Evolutionary conservation across 2,888 invertebrate genomes (phyloP).

Genomic region (Rhorus exstirpatorius): DNA sequence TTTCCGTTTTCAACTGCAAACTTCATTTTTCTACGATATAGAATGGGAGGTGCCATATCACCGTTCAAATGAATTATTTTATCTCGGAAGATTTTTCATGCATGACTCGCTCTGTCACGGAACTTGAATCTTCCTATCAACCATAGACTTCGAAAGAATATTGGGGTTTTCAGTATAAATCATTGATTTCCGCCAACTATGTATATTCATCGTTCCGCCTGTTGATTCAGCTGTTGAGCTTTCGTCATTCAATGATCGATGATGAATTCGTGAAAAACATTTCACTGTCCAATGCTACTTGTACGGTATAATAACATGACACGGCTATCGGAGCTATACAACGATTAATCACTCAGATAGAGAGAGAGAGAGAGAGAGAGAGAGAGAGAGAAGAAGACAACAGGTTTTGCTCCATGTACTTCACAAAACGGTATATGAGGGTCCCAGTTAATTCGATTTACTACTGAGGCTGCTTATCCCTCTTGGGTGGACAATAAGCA

Average conservation of each 20-base stretch:
- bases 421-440: background rate
- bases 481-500: background rate
- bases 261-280: background rate
- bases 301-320: background rate
- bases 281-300: background rate
- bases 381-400: background rate
- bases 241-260: constrained; percentile 38
- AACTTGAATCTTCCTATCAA: background rate
- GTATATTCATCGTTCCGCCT: constrained; percentile 8
- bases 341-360: constrained; percentile 1
- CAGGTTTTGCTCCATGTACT: background rate
- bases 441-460: background rate
- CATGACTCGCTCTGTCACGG: background rate
- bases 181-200: background rate
- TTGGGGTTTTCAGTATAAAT: background rate
- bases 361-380: background rate
- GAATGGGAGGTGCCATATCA: background rate
- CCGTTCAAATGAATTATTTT: background rate
- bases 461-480: background rate
- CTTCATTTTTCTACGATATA: background rate
- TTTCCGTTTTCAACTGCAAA: background rate
- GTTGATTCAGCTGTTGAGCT: constrained; percentile 9
- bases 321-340: background rate
- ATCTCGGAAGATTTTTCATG: background rate
- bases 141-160: background rate